Evolutionary conservation across 2,113 vertebrate species (phyloP).

Genomic region (Suricata suricatta): DNA sequence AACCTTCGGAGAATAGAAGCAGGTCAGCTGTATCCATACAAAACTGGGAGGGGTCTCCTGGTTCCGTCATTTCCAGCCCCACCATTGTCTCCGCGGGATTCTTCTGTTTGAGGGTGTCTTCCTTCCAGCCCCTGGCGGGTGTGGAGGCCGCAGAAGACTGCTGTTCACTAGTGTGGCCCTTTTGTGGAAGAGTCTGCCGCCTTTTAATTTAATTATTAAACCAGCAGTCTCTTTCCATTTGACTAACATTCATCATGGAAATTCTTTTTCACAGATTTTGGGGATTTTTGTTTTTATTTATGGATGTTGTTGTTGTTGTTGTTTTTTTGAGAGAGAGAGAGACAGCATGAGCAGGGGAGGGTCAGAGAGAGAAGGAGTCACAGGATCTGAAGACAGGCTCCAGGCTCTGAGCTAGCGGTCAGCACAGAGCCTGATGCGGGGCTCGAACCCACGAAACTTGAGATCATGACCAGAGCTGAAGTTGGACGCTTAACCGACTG

Average conservation of each 20-base stretch:
- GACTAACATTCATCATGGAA: background rate
- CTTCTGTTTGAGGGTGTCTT: background rate
- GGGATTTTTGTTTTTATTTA: background rate
- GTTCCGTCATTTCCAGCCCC: background rate
- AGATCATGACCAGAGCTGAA: too few relatives aligned
- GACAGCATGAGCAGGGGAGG: too few relatives aligned
- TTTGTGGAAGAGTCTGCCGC: background rate
- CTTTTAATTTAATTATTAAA: background rate
- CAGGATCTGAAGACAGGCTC: too few relatives aligned
- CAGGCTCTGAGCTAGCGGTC: too few relatives aligned
- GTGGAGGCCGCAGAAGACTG: background rate
- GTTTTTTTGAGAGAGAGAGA: too few relatives aligned
- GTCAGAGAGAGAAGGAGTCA: too few relatives aligned
- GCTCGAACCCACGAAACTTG: too few relatives aligned
- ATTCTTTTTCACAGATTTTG: background rate
- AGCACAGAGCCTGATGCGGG: too few relatives aligned
- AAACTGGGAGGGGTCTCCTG: background rate
- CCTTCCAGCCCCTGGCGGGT: background rate
- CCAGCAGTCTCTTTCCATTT: background rate
- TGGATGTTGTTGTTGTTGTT: too few relatives aligned
- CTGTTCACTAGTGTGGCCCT: background rate
- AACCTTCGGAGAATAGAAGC: background rate
- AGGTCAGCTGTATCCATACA: background rate
- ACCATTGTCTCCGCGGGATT: background rate
- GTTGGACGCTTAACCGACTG: too few relatives aligned